A percentile compares a stretch with the other conserved stretches of the same genome.
Evolutionary conservation across 2,888 invertebrate species (phyloP).

Genomic region (Eristalis intricaria): DNA sequence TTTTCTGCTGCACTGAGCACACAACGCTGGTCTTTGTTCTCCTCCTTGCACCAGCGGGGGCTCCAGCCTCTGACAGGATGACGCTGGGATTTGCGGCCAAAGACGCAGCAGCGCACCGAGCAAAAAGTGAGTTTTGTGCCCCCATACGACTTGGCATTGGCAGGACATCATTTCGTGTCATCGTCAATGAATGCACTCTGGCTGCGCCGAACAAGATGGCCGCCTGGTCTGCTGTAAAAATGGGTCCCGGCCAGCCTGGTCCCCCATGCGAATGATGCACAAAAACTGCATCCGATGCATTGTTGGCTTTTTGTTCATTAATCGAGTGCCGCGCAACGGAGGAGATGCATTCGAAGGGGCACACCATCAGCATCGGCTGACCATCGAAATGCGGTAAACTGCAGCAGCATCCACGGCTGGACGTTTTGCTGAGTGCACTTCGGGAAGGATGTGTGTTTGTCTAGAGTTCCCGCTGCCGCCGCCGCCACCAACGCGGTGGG

Average conservation of each 20-base stretch:
- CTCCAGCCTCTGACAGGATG: constrained; percentile 18
- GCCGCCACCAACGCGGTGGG: not conserved
- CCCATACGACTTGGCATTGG: constrained; percentile 67
- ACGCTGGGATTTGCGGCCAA: constrained; percentile 6
- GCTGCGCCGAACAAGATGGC: constrained; percentile 52
- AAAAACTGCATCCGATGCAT: constrained; percentile 33
- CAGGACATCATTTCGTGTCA: constrained; percentile 65
- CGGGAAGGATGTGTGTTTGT: constrained; percentile 17
- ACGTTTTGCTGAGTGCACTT: constrained; percentile 41
- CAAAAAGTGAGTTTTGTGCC: constrained; percentile 18
- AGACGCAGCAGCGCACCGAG: constrained; percentile 42
- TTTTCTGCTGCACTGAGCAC: constrained; percentile 69
- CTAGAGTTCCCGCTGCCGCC: constrained; percentile 1
- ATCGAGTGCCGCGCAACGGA: constrained; percentile 28
- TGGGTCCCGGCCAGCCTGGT: not conserved
- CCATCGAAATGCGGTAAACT: constrained; percentile 52
- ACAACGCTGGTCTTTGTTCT: constrained; percentile 43
- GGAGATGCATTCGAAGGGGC: constrained; percentile 54
- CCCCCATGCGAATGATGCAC: not conserved
- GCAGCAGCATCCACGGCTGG: constrained; percentile 21
- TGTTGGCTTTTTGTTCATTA: constrained; percentile 46
- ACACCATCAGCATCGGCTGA: constrained; percentile 12
- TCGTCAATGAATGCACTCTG: constrained; percentile 65
- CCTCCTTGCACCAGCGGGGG: constrained; percentile 23
- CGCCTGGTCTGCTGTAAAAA: not conserved